Conservation (phyloP, 2,113 vertebrate genomes). For the Rostratula benghalensis region DNA sequence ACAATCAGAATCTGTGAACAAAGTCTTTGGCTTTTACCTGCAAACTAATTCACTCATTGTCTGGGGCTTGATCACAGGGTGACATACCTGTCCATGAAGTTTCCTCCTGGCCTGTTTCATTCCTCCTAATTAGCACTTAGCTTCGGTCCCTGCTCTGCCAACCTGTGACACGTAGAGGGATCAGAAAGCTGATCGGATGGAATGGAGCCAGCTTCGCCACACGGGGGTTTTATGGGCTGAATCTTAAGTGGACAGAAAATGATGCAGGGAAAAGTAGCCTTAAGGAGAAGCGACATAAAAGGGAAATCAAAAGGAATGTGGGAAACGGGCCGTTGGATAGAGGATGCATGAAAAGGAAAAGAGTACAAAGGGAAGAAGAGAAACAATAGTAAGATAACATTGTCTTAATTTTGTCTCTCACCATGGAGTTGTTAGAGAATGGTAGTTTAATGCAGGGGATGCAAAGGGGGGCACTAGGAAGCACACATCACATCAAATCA, state of each 20-base stretch:
- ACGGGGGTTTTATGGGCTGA: neutral
- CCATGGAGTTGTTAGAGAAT: neutral
- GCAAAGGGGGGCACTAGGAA: neutral
- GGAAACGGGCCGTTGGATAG: neutral
- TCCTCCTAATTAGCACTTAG: conserved; percentile 16
- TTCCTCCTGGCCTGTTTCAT: neutral
- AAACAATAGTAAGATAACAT: conserved; percentile 22
- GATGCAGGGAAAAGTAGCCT: neutral
- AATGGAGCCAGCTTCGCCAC: neutral
- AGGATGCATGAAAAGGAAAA: neutral
- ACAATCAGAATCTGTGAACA: neutral
- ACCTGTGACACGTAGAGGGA: neutral
- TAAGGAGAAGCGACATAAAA: neutral
- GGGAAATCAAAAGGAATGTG: neutral
- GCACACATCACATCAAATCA: neutral
- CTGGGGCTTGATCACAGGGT: neutral
- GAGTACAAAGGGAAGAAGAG: neutral
- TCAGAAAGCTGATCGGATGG: neutral
- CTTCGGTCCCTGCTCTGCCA: conserved; percentile 5
- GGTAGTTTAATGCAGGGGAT: neutral
- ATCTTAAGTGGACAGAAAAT: neutral
- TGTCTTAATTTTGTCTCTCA: neutral
- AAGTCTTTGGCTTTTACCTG: neutral
- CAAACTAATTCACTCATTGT: neutral
- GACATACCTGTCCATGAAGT: neutral